Evolutionary conservation across 2,797 vertebrate species (phyloP).

Genomic region (Ciconia nigra): DNA sequence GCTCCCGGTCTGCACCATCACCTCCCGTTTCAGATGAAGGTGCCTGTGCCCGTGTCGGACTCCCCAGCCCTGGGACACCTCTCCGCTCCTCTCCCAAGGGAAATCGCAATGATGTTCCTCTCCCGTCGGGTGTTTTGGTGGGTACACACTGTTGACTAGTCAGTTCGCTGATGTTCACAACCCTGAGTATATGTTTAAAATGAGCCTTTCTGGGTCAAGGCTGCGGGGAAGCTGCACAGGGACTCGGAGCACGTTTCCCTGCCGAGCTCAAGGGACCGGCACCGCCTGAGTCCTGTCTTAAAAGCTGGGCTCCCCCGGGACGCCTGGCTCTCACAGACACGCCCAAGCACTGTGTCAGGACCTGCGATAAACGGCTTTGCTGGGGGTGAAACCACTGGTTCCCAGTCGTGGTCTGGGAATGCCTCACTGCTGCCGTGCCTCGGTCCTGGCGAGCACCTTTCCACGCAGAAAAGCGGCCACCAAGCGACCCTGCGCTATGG

Average conservation of each 20-base stretch:
- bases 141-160: neutral
- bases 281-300: fast-evolving
- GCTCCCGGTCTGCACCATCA: neutral
- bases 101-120: neutral
- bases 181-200: neutral
- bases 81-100: neutral
- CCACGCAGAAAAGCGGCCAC: neutral
- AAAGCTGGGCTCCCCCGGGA: neutral
- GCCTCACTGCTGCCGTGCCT: neutral
- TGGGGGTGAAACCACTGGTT: fast-evolving
- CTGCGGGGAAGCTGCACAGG: neutral
- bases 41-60: fast-evolving
- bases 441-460: neutral
- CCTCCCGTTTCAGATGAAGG: neutral
- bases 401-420: neutral
- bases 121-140: neutral
- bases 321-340: too few relatives aligned
- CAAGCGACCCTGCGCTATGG: neutral
- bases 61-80: neutral
- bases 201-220: neutral
- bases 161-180: neutral
- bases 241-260: fast-evolving
- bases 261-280: neutral
- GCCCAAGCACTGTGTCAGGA: neutral
- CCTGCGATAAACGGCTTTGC: neutral